Percentiles rank a stretch among this genome's conserved stretches.
Conservation (phyloP, 1,140 invertebrate genomes). For the Colletes gigas region DNA sequence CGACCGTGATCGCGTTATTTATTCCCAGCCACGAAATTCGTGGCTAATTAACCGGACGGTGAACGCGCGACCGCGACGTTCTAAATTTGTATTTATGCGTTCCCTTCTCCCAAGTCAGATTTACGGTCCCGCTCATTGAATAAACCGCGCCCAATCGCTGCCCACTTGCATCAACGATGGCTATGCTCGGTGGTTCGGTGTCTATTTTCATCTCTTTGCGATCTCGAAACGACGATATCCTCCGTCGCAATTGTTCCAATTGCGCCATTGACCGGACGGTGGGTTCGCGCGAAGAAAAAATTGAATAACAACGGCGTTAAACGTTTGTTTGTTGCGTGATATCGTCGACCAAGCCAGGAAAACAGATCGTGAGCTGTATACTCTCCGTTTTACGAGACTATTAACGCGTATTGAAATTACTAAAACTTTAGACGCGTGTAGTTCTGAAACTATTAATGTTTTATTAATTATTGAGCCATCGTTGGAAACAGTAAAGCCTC, state of each 20-base stretch:
- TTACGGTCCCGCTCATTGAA: constrained; percentile 26
- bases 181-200: neutral
- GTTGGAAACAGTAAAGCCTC: no score
- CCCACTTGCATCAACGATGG: neutral
- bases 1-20: neutral
- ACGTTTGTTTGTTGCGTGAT: no score
- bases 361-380: no score
- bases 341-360: no score
- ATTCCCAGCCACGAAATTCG: neutral
- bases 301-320: no score
- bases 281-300: no score
- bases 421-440: no score
- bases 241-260: constrained; percentile 14
- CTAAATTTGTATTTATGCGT: constrained; percentile 1
- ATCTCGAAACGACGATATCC: neutral
- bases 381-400: no score
- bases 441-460: no score
- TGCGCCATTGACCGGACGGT: neutral
- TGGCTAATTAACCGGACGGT: constrained; percentile 4
- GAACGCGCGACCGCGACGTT: neutral
- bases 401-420: no score
- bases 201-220: constrained; percentile 24
- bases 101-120: constrained; percentile 18
- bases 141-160: constrained; percentile 41
- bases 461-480: no score